Base-by-base conservation (phyloP, 2,797 vertebrate species). In the Ptychadena robeensis region DNA sequence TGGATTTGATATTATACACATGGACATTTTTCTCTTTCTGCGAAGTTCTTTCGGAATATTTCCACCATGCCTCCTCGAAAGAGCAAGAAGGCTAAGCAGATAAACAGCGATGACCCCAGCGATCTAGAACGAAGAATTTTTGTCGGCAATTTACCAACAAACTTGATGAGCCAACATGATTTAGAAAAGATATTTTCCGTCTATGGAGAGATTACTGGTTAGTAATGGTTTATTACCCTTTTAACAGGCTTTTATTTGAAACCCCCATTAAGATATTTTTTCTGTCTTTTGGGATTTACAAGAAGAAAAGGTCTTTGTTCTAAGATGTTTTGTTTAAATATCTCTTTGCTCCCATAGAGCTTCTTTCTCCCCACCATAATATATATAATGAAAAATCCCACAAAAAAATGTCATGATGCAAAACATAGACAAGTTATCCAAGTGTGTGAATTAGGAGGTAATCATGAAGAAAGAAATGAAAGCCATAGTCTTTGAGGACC, bases 111-210 rank as follows among this genome's bases (percentile, higher is more conserved):
- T 88, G 92, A 96, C 82, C 96, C 95, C 1, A 90, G 91, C 83
- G 95, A 96, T 91, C 93, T 96, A 94, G 95, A 96, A 87, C 93
- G 96, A 91, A 91, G 96, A 90, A 93, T 97, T 95, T 97, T 95
- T 95, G 93, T 98, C 85, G 95, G 95, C 88, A 96, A 94, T 96
- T 96, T 97, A 93, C 95, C 95, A 27, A 96, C 96, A 69, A 93
- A 94, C 31, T 91, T 94, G 90, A 95, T 96, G 96, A 91, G 90
- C 88, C 94, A 93, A 87, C 96, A 96, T 94, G 95, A 97, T 91
- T 92, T 96, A 93, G 93, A 94, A 94, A 94, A 94, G n/a, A 86
- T 96, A 86, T 96, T 97, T 95, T 93, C 86, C 88, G 91, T 94
- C 86, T 96, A 95, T 85, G 94, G 95, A 88, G 96, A 95, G 87